Conservation (phyloP, 1,140 invertebrate genomes). For the Nomia melanderi region DNA sequence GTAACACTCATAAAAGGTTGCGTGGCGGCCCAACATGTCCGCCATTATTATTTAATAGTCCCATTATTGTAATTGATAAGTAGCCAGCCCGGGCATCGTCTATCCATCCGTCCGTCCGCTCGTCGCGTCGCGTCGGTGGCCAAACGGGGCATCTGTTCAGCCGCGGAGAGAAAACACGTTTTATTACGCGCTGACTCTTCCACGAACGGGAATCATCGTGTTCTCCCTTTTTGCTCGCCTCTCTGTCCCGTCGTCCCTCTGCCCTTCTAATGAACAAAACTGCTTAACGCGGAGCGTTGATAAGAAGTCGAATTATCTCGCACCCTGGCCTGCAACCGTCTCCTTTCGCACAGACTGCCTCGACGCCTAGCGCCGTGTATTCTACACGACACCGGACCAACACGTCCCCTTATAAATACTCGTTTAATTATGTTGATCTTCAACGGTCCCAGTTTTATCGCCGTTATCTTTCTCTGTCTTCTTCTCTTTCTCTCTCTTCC, state of each 20-base stretch:
- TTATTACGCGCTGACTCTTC: slow-evolving; percentile 57
- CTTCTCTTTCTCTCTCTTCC: too few species aligned
- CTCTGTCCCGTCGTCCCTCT: too few species aligned
- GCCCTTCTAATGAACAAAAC: slow-evolving; percentile 61
- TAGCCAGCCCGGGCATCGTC: too few species aligned
- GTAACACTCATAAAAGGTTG: slow-evolving; percentile 54
- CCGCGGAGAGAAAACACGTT: slow-evolving; percentile 57
- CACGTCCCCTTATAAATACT: slow-evolving; percentile 33
- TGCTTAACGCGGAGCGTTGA: slow-evolving; percentile 51
- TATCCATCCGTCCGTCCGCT: too few species aligned
- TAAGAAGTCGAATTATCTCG: slow-evolving; percentile 63
- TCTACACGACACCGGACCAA: slow-evolving; percentile 3
- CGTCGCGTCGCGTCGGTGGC: not conserved
- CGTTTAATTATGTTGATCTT: slow-evolving; percentile 54
- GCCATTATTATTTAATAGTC: slow-evolving; percentile 67
- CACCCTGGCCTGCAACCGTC: slow-evolving; percentile 37
- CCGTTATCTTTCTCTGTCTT: not conserved
- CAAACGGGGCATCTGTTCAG: slow-evolving; percentile 42
- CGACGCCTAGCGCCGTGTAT: not conserved
- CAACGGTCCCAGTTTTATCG: slow-evolving; percentile 41
- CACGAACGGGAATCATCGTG: slow-evolving; percentile 2
- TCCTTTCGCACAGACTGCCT: not conserved
- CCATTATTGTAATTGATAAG: slow-evolving; percentile 69
- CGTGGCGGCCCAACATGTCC: slow-evolving; percentile 52
- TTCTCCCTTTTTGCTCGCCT: slow-evolving; percentile 54